These are phyloP conservation scores for Notoglanidium macrostoma DNA, from an alignment of 2,797 vertebrate species.

Conservation along the genomic window DNA sequence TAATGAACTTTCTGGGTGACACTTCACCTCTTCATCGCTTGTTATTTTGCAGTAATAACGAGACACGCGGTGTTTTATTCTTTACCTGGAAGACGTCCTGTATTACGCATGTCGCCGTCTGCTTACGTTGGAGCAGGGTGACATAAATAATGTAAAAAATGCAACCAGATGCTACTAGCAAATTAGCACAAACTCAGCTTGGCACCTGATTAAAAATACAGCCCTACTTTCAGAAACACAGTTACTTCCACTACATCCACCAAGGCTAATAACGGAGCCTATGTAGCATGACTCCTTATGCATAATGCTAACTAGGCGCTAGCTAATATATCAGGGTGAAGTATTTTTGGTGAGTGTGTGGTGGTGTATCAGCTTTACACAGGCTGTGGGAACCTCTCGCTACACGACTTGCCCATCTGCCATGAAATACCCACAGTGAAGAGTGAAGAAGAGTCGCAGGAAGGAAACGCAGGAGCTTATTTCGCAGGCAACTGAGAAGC, in stretches of 20 bases:
- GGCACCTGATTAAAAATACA: not conserved
- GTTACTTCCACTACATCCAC: not conserved
- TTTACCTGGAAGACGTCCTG: not conserved
- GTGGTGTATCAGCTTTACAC: not conserved
- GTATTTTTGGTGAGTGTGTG: not conserved
- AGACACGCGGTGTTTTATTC: not conserved
- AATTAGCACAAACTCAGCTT: not conserved
- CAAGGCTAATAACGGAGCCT: not conserved
- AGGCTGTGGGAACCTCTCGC: slow-evolving; percentile 7
- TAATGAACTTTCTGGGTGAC: not conserved
- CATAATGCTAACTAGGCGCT: not conserved
- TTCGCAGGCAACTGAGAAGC: slow-evolving; percentile 57
- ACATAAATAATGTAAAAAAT: not conserved
- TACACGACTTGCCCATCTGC: slow-evolving; percentile 26
- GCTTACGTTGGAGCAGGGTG: not conserved
- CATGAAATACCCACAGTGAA: slow-evolving; percentile 9
- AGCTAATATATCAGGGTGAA: not conserved
- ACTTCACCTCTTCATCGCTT: not conserved
- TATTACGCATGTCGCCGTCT: not conserved
- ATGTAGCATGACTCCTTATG: not conserved
- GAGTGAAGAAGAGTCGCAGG: slow-evolving; percentile 14
- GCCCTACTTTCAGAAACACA: not conserved
- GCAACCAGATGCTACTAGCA: not conserved
- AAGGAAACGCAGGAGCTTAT: slow-evolving; percentile 45
- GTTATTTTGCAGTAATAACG: not conserved